phyloP scores from a whole-genome alignment of 2,797 vertebrate species.

The Cynodonichthys magdalenae region DNA sequence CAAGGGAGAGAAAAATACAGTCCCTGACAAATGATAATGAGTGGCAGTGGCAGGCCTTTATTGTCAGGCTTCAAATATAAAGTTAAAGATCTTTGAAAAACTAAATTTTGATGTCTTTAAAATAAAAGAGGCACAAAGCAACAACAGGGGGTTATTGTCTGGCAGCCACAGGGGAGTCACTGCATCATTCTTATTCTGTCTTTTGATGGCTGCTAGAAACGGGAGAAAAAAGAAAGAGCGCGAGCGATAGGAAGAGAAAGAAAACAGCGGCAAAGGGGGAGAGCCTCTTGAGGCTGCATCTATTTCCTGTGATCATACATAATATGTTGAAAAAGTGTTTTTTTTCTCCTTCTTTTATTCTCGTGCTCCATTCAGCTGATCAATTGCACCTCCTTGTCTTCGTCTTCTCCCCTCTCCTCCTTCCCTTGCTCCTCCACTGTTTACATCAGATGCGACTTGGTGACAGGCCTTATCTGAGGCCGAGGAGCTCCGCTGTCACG shows the following conservation, averaged over 20 bases:
- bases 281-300: slow-evolving; percentile 96
- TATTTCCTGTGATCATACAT: slow-evolving; percentile 99
- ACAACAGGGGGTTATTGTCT: slow-evolving; percentile 99
- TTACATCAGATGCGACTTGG: slow-evolving; percentile 97
- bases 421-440: slow-evolving; percentile 87
- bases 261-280: slow-evolving; percentile 71
- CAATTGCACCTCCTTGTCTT: slow-evolving; percentile 92
- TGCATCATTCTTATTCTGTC: slow-evolving; percentile 96
- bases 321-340: slow-evolving; percentile 98
- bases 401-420: slow-evolving; percentile 78
- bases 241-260: slow-evolving; percentile 58
- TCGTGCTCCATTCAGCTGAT: slow-evolving; percentile 98
- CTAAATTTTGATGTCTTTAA: slow-evolving; percentile 99
- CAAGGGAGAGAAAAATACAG: slow-evolving; percentile 88
- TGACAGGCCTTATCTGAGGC: slow-evolving; percentile 98
- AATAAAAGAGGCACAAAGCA: slow-evolving; percentile 99
- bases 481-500: slow-evolving; percentile 95
- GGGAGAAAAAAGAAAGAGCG: slow-evolving; percentile 76
- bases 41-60: slow-evolving; percentile 95
- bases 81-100: slow-evolving; percentile 97
- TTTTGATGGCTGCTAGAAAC: slow-evolving; percentile 98
- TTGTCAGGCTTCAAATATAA: slow-evolving; percentile 97
- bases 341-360: slow-evolving; percentile 83
- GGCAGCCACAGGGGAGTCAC: slow-evolving; percentile 94
- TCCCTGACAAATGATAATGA: slow-evolving; percentile 94